Percentiles rank a stretch among this genome's conserved stretches.
These are phyloP conservation scores for Drosophila pandora DNA, from an alignment of 1,140 invertebrate genomes.

Conservation along the genomic window DNA sequence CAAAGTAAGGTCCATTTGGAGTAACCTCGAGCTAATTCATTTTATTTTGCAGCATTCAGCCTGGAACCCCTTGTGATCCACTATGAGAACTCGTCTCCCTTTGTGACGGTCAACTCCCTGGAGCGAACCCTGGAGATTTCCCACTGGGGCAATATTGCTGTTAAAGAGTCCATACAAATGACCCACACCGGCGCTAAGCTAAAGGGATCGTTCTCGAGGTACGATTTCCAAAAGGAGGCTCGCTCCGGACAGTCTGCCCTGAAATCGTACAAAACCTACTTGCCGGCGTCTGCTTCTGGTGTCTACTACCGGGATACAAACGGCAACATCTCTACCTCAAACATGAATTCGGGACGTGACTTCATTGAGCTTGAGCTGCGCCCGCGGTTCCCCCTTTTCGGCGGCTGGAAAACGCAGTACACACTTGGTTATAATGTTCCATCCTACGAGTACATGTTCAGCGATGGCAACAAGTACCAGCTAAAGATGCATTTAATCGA, in stretches of 20 bases:
- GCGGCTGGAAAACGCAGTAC: constrained; percentile 99
- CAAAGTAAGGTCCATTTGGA: not conserved
- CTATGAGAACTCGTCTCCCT: constrained; percentile 98
- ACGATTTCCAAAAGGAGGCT: constrained; percentile 97
- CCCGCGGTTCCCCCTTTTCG: constrained; percentile 98
- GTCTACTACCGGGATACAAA: constrained; percentile 99
- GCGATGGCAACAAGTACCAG: constrained; percentile 91
- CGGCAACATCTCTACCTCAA: constrained; percentile 99
- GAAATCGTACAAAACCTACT: constrained; percentile 95
- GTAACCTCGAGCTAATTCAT: not conserved
- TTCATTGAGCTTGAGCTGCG: constrained; percentile 97
- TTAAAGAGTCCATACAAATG: constrained; percentile 97
- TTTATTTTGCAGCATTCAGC: constrained; percentile 78
- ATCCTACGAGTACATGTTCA: constrained; percentile 97
- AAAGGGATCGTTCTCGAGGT: constrained; percentile 97
- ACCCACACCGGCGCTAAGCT: constrained; percentile 96
- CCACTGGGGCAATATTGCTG: constrained; percentile 99
- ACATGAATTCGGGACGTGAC: constrained; percentile 93
- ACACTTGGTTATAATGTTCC: constrained; percentile 98
- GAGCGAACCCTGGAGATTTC: constrained; percentile 97
- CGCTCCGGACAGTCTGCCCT: constrained; percentile 93
- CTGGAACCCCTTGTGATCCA: constrained; percentile 91
- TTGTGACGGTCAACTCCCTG: constrained; percentile 94
- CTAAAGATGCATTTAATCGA: constrained; percentile 97
- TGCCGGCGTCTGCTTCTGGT: constrained; percentile 93